A percentile compares a stretch with the other conserved stretches of the same genome.
Conservation (phyloP, 2,797 vertebrate genomes). For the Coilia nasus region DNA sequence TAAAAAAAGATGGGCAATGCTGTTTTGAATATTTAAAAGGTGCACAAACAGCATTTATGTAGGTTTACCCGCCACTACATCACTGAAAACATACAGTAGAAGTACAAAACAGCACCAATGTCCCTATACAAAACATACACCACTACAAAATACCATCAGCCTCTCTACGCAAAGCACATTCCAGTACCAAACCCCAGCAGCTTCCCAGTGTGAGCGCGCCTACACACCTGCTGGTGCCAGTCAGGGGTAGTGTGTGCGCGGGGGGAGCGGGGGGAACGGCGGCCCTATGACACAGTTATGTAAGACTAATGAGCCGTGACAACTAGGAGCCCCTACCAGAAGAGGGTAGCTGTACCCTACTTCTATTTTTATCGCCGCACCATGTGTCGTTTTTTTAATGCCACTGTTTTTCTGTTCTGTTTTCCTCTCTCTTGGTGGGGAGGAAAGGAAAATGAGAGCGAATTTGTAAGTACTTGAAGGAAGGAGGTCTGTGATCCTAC, state of each 20-base stretch:
- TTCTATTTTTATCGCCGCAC: background rate
- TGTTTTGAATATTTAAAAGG: no score
- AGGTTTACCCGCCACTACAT: no score
- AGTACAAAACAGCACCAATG: no score
- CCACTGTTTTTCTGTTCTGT: background rate
- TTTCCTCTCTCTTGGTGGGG: no score
- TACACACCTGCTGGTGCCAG: background rate
- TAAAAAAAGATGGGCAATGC: no score
- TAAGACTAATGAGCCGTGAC: background rate
- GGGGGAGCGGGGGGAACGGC: background rate
- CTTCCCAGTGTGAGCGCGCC: no score
- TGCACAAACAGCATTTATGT: no score
- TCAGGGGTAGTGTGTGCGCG: background rate
- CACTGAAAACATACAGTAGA: no score
- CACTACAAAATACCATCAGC: no score
- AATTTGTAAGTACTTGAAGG: background rate
- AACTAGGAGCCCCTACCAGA: background rate
- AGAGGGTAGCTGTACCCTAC: background rate
- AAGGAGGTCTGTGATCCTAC: background rate
- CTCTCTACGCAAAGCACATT: no score
- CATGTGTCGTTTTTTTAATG: background rate
- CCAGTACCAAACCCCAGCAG: no score
- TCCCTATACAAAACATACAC: no score
- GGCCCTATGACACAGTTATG: background rate
- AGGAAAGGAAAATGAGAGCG: background rate